Conservation (phyloP, 2,888 invertebrate species). For the Epinotia ramella region DNA sequence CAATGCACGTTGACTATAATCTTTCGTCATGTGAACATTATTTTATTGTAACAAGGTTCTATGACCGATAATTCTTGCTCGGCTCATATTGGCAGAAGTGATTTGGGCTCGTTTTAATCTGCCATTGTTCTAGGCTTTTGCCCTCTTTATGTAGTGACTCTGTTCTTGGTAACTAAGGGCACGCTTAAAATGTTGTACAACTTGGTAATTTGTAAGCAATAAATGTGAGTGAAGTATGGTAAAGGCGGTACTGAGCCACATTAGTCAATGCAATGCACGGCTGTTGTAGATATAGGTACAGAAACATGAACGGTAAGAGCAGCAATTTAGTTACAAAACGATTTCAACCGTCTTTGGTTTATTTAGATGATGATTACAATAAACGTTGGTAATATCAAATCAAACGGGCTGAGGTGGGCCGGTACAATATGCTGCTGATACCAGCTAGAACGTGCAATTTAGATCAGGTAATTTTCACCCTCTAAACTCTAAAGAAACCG, state of each 20-base stretch:
- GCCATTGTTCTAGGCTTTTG: slow-evolving; percentile 39
- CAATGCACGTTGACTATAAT: neutral
- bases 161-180: slow-evolving; percentile 19
- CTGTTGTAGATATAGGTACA: neutral
- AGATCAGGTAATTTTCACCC: too few relatives aligned
- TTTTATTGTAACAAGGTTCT: slow-evolving; percentile 9
- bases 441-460: too few relatives aligned
- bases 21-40: neutral
- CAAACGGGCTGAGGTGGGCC: neutral
- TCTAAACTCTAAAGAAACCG: too few relatives aligned
- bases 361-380: neutral
- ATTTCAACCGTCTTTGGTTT: neutral
- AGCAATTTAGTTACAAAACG: neutral
- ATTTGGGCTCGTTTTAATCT: slow-evolving; percentile 43
- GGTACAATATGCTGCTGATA: neutral
- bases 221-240: neutral
- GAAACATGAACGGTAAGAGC: neutral
- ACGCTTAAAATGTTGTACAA: neutral
- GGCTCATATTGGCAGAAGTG: slow-evolving; percentile 35
- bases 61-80: slow-evolving; percentile 16
- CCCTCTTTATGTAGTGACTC: slow-evolving; percentile 27
- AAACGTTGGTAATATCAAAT: too few relatives aligned
- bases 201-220: neutral
- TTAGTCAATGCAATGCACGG: neutral
- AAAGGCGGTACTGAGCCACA: neutral